phyloP scores from a whole-genome alignment of 2,888 invertebrate genomes.

The Meganola albula region DNA sequence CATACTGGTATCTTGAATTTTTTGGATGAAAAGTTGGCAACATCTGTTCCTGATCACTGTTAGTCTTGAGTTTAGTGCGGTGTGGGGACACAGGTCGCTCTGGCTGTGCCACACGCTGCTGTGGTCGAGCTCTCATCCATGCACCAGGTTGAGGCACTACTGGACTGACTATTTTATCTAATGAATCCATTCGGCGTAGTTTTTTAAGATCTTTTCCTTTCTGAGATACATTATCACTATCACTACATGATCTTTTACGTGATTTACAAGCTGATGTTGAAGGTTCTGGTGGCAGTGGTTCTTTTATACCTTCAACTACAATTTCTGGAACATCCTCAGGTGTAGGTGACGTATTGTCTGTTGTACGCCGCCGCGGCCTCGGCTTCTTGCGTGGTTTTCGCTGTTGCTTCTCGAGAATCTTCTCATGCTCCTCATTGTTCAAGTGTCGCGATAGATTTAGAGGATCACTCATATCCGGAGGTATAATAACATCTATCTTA shows the following conservation, averaged over 20 bases:
- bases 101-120: constrained; percentile 51
- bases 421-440: constrained; percentile 89
- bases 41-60: constrained; percentile 60
- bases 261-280: constrained; percentile 53
- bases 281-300: constrained; percentile 57
- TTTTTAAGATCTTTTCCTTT: constrained; percentile 74
- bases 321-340: constrained; percentile 38
- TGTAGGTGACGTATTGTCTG: constrained; percentile 61
- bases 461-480: constrained; percentile 94
- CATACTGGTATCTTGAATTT: constrained; percentile 91
- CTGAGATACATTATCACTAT: constrained; percentile 75
- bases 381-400: constrained; percentile 82
- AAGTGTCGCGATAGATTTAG: constrained; percentile 89
- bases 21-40: constrained; percentile 84
- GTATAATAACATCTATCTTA: constrained; percentile 93
- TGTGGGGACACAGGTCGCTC: constrained; percentile 71
- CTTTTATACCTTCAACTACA: constrained; percentile 54
- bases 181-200: constrained; percentile 82
- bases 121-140: constrained; percentile 81
- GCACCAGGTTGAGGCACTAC: constrained; percentile 93
- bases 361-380: constrained; percentile 72
- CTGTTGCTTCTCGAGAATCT: constrained; percentile 84
- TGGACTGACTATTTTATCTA: constrained; percentile 95
- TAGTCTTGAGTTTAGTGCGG: constrained; percentile 48
- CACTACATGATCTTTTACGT: constrained; percentile 73